phyloP scores from a whole-genome alignment of 2,888 invertebrate genomes.

The Xestobium rufovillosum region DNA sequence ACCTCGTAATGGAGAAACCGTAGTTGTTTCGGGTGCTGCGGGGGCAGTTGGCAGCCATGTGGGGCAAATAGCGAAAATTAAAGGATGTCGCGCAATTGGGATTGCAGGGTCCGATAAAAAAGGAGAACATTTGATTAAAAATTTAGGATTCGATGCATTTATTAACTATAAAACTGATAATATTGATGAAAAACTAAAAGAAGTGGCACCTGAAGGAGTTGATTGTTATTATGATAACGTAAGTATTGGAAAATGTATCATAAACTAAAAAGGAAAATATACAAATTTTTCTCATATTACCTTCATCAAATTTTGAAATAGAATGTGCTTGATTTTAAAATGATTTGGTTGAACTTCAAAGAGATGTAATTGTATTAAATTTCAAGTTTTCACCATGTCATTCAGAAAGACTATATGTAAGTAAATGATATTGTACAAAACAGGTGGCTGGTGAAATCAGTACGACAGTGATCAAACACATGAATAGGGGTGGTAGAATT shows the following conservation, averaged over 20 bases:
- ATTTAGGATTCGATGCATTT: slow-evolving; percentile 56
- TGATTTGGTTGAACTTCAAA: too few species aligned
- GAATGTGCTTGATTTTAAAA: too few species aligned
- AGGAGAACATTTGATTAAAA: slow-evolving; percentile 55
- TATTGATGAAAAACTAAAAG: slow-evolving; percentile 47
- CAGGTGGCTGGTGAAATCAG: slow-evolving; percentile 62
- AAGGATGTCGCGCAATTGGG: slow-evolving; percentile 60
- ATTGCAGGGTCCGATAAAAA: slow-evolving; percentile 63
- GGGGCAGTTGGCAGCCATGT: slow-evolving; percentile 71
- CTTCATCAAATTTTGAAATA: slow-evolving; percentile 25
- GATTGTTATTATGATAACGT: slow-evolving; percentile 72
- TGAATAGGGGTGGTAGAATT: slow-evolving; percentile 55
- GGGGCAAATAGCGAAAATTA: slow-evolving; percentile 66
- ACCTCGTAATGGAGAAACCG: slow-evolving; percentile 60
- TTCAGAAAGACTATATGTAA: too few species aligned
- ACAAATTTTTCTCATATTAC: too few species aligned
- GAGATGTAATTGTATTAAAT: too few species aligned
- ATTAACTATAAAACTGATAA: slow-evolving; percentile 61
- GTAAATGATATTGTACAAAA: too few species aligned
- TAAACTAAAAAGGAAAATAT: too few species aligned
- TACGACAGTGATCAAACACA: slow-evolving; percentile 50
- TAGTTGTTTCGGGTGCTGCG: slow-evolving; percentile 63
- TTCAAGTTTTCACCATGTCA: too few species aligned
- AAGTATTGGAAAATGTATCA: slow-evolving; percentile 27
- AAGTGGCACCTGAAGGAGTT: slow-evolving; percentile 57